Evolutionary conservation across 1,140 invertebrate genomes (phyloP).

Genomic region (Holotrichia oblita): DNA sequence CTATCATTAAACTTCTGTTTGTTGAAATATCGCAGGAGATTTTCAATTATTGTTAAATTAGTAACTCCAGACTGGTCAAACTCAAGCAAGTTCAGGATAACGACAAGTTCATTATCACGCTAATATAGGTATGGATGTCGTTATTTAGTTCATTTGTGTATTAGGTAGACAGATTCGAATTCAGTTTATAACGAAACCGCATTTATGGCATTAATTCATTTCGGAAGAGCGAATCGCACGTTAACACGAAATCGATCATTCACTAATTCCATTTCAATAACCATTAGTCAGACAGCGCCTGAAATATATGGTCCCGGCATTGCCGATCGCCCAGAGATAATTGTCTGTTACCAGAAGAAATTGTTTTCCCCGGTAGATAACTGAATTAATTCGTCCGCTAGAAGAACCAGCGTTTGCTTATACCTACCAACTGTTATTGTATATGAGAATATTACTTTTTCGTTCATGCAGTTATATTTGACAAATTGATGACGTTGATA

Average conservation of each 20-base stretch:
- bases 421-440: no score
- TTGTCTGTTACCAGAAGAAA: neutral
- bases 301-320: neutral
- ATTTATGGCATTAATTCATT: slow-evolving; percentile 34
- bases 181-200: slow-evolving; percentile 12
- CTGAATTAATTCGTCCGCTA: neutral
- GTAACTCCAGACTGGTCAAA: neutral
- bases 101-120: neutral
- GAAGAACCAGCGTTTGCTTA: neutral
- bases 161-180: neutral
- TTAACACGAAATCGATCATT: slow-evolving; percentile 36
- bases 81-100: neutral
- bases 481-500: no score
- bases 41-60: neutral
- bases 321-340: neutral
- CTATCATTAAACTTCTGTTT: no score
- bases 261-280: slow-evolving; percentile 28
- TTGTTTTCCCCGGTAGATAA: neutral
- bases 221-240: neutral
- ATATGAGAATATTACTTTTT: no score
- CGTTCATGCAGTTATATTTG: no score
- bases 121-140: slow-evolving; percentile 34
- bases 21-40: no score
- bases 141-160: neutral
- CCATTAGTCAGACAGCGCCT: slow-evolving; percentile 23